Conservation (phyloP, 1,140 invertebrate species). For the Pararge aegeria region DNA sequence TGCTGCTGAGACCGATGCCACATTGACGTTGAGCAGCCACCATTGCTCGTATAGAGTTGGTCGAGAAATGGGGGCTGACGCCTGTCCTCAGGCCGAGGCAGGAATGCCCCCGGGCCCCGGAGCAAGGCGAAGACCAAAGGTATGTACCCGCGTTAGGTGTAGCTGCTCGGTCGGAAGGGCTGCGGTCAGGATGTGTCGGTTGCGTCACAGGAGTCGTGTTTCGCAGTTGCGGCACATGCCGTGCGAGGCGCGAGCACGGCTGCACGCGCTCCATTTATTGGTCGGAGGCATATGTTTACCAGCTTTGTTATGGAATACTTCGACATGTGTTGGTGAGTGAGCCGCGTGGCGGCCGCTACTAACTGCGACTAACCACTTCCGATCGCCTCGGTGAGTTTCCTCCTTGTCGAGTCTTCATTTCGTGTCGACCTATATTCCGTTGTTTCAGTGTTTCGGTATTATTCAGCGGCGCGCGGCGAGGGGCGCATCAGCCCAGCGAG, state of each 20-base stretch:
- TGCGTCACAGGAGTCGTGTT: conserved; percentile 49
- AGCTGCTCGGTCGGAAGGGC: conserved; percentile 14
- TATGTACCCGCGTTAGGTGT: conserved; percentile 58
- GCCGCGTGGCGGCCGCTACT: conserved; percentile 42
- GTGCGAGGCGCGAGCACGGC: conserved; percentile 35
- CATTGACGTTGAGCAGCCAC: conserved; percentile 82
- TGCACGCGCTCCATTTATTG: conserved; percentile 37
- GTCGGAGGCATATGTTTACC: conserved; percentile 35
- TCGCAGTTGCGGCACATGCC: conserved; percentile 33
- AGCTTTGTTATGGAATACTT: conserved; percentile 66
- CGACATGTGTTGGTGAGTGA: conserved; percentile 76
- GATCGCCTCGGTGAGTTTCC: conserved; percentile 41
- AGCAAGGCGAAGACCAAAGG: conserved; percentile 85
- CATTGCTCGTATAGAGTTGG: conserved; percentile 97
- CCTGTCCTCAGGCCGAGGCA: conserved; percentile 96
- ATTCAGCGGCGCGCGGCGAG: conserved; percentile 26
- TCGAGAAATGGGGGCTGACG: conserved; percentile 97
- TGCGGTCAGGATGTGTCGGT: conserved; percentile 51
- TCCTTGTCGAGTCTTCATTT: conserved; percentile 31
- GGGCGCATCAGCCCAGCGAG: conserved; percentile 23
- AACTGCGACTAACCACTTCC: conserved; percentile 49
- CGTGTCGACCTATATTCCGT: conserved; percentile 36
- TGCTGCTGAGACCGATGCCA: conserved; percentile 69
- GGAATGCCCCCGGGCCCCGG: conserved; percentile 90
- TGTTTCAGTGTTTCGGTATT: conserved; percentile 34